Conservation (phyloP, 2,888 invertebrate genomes). For the Nemoura dubitans region DNA sequence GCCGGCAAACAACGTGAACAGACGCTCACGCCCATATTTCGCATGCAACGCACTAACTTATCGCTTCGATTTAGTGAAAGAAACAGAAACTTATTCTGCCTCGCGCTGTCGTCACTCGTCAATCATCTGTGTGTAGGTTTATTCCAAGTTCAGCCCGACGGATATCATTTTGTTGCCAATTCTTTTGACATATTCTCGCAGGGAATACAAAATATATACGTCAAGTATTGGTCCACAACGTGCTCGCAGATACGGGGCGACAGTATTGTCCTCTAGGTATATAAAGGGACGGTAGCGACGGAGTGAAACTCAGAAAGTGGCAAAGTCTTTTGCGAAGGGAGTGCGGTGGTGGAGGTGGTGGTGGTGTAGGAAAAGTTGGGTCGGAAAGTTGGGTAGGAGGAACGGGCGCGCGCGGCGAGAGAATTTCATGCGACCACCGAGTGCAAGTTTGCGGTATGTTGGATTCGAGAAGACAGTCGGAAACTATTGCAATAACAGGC, state of each 20-base stretch:
- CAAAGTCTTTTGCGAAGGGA: neutral
- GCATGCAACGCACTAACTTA: neutral
- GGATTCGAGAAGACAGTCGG: conserved; percentile 10
- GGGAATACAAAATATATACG: neutral
- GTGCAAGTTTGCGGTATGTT: conserved; percentile 39
- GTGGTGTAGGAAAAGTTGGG: conserved; percentile 34
- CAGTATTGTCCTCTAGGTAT: neutral
- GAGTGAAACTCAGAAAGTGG: neutral
- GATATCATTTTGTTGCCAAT: conserved; percentile 38
- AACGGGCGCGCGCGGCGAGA: neutral
- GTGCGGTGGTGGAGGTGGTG: too few relatives aligned
- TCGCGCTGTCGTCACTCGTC: neutral
- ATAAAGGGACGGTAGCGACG: neutral
- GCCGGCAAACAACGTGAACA: too few relatives aligned
- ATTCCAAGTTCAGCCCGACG: neutral
- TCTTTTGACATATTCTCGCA: neutral
- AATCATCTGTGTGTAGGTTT: neutral
- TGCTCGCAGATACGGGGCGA: neutral
- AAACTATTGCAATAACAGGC: conserved; percentile 41
- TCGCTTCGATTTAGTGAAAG: neutral
- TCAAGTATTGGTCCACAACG: neutral
- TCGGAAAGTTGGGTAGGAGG: conserved; percentile 22
- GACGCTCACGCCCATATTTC: neutral
- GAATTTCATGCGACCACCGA: conserved; percentile 37
- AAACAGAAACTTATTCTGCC: neutral